Evolutionary conservation across 2,888 invertebrate genomes (phyloP), one percentile per base, ranked within the genome.

Genomic region (Pseudeuparius sepicola): DNA sequence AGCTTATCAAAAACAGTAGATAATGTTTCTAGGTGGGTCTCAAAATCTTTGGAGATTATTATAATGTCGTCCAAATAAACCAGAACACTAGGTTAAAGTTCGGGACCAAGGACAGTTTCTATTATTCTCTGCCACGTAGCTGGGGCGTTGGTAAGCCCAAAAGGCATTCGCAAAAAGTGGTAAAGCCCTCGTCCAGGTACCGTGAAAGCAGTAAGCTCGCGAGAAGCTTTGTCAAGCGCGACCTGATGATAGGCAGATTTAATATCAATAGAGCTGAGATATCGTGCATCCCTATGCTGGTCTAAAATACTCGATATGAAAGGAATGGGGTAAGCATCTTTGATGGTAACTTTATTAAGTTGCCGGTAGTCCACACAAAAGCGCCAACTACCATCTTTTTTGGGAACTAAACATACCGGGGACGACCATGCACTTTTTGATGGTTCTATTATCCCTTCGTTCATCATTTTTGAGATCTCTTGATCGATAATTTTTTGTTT

Each of bases 151-250:
- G n/a, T n/a, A n/a, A 53, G 27, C 1, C 49, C 49, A 26, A 51
- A 50, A 0, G 53, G 49, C 47, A 54, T 44, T 0, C 47, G 39
- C 1, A 25, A 36, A 24, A 54, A 54, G 4, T 53, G 47, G 14
- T 41, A 50, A 0, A 52, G 30, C 1, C 51, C 49, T 2, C 46
- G 25, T 16, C 41, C 39, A 0, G 52, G 53, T 1, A 53, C 47
- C 0, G 47, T 47, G 31, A 53, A 56, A 1, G 51, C 51, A 1
- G 52, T 53, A 2, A 45, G 40, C 6, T 47, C 46, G 4, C 37
- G 25, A 3, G 42, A 44, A 0, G 28, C 16, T 18, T 43, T 31
- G 4, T 27, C 24, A 6, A 43, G 31, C 3, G 31, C 26, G 14
- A 43, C 26, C 20, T 43, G 36, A 26, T 24, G 34, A 16, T 39